Percentiles rank a stretch among this genome's conserved stretches.
Conservation (phyloP, 92 coral and sea anemone species). For the Porites evermanni region DNA sequence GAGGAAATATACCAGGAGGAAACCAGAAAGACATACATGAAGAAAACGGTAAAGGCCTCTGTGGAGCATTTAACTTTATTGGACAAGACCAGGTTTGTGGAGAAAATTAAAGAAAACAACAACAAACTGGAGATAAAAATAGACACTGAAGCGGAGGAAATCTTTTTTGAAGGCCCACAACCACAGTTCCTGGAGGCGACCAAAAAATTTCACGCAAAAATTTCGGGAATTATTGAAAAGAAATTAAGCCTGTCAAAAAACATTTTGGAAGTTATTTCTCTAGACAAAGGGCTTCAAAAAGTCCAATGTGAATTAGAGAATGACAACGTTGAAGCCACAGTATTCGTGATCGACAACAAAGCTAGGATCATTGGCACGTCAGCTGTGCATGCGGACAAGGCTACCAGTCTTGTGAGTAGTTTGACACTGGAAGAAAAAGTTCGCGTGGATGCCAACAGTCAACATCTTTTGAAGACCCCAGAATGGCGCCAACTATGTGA, state of each 20-base stretch:
- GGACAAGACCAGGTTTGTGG: conserved; percentile 67
- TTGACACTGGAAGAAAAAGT: conserved; percentile 60
- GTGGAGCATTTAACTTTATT: conserved; percentile 68
- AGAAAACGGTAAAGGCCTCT: conserved; percentile 42
- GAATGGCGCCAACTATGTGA: conserved; percentile 59
- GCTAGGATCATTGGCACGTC: background rate
- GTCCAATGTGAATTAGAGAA: conserved; percentile 50
- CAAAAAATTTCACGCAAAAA: conserved; percentile 44
- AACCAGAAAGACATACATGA: conserved; percentile 53
- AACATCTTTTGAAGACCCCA: conserved; percentile 23
- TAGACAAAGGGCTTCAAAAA: conserved; percentile 53
- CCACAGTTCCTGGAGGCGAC: conserved; percentile 65
- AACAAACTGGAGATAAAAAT: conserved; percentile 63
- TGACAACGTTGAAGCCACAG: conserved; percentile 53
- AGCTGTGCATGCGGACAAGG: conserved; percentile 49
- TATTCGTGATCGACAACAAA: conserved; percentile 68
- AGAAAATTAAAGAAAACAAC: conserved; percentile 52
- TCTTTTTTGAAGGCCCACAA: background rate
- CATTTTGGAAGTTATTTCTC: background rate
- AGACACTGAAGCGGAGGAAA: conserved; percentile 73
- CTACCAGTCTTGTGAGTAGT: conserved; percentile 48
- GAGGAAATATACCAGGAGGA: background rate
- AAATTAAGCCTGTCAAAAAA: background rate
- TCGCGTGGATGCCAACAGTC: conserved; percentile 47
- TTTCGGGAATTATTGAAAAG: conserved; percentile 52